Percentiles rank a stretch among this genome's conserved stretches.
phyloP scores from a whole-genome alignment of 2,888 invertebrate species.

The Dinocampus coccinellae region DNA sequence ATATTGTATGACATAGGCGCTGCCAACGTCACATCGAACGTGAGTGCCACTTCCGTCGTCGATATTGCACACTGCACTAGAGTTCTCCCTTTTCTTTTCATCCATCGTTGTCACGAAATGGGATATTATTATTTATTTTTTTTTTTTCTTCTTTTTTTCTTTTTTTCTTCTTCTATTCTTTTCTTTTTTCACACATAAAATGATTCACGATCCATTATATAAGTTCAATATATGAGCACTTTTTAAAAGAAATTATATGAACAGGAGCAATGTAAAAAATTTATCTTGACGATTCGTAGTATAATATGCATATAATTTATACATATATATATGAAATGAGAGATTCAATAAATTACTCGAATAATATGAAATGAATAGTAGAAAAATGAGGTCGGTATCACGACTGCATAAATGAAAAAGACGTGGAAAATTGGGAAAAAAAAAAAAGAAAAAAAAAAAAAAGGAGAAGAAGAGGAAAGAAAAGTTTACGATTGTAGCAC shows the following conservation, averaged over 20 bases:
- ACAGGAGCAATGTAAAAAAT: not conserved
- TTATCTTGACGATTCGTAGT: not conserved
- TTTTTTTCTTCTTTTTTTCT: no score
- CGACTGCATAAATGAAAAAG: constrained; percentile 3
- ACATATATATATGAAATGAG: not conserved
- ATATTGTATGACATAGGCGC: not conserved
- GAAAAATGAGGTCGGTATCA: constrained; percentile 1
- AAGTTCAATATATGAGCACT: not conserved
- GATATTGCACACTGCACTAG: not conserved
- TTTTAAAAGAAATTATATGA: not conserved
- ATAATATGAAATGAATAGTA: not conserved
- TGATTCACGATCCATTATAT: constrained; percentile 31
- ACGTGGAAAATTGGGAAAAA: no score
- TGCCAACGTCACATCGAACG: not conserved
- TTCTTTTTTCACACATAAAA: constrained; percentile 24
- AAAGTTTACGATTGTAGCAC: constrained; percentile 7
- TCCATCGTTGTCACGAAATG: not conserved
- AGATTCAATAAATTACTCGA: not conserved
- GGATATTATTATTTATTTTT: no score
- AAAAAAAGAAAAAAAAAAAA: not conserved
- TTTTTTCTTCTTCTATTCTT: no score
- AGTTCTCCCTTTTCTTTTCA: not conserved
- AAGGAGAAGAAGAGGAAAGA: not conserved
- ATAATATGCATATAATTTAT: not conserved
- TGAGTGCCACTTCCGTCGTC: constrained; percentile 7